A percentile compares a stretch with the other conserved stretches of the same genome.
These are phyloP conservation scores for Parnassius orleans DNA, from an alignment of 2,888 invertebrate genomes.

Conservation along the genomic window DNA sequence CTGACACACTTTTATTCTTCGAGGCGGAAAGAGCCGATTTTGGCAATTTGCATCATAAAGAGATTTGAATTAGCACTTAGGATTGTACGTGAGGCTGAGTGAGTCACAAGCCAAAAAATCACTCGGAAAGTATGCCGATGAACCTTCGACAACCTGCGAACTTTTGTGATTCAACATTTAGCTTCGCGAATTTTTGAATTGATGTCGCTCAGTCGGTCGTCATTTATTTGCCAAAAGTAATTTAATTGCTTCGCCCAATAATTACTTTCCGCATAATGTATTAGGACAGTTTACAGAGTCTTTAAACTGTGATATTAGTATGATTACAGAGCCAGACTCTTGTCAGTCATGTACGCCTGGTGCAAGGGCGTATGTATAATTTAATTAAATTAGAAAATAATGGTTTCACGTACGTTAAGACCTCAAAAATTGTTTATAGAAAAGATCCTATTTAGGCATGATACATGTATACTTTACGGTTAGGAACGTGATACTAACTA, in stretches of 20 bases:
- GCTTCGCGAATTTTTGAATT: constrained; percentile 9
- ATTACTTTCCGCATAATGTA: background rate
- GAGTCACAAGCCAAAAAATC: constrained; percentile 34
- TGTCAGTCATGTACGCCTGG: constrained; percentile 4
- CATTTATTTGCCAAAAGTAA: constrained; percentile 5
- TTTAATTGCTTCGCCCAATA: background rate
- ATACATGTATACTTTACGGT: too few relatives aligned
- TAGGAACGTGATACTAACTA: too few relatives aligned
- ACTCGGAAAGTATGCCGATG: constrained; percentile 38
- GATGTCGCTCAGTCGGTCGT: constrained; percentile 3
- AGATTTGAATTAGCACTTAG: constrained; percentile 37
- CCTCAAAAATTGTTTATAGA: too few relatives aligned
- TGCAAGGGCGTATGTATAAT: background rate
- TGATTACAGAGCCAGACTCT: constrained; percentile 1
- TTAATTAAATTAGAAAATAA: too few relatives aligned
- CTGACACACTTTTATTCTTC: constrained; percentile 40
- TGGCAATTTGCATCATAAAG: constrained; percentile 45
- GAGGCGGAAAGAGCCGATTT: constrained; percentile 37
- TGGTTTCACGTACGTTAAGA: too few relatives aligned
- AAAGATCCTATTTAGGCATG: too few relatives aligned
- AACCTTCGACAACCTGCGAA: constrained; percentile 26
- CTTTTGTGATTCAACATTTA: constrained; percentile 15
- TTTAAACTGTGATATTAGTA: too few relatives aligned
- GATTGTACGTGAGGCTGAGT: constrained; percentile 21
- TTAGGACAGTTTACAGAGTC: too few relatives aligned